Percentiles rank a stretch among this genome's conserved stretches.
These are phyloP conservation scores for Phyto melanocephala DNA, from an alignment of 2,888 invertebrate genomes.

Conservation along the genomic window DNA sequence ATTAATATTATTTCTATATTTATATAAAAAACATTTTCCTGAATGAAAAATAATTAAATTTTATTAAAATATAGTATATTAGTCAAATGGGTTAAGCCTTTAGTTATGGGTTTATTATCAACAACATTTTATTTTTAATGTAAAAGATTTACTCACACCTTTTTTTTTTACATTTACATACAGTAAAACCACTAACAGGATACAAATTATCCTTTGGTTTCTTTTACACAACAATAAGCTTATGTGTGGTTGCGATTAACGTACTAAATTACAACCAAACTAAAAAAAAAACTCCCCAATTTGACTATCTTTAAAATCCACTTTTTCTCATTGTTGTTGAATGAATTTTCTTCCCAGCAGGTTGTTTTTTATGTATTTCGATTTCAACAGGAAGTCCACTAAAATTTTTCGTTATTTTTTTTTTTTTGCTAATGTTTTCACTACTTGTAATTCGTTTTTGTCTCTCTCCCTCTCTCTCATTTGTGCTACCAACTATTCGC, in stretches of 20 bases:
- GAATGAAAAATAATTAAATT: no score
- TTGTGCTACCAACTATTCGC: constrained; percentile 33
- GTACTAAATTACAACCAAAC: constrained; percentile 25
- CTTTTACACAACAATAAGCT: background rate
- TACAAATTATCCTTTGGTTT: constrained; percentile 12
- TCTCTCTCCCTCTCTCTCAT: background rate
- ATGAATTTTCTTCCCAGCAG: constrained; percentile 20
- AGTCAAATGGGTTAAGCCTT: no score
- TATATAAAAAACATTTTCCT: no score
- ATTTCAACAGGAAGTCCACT: constrained; percentile 51
- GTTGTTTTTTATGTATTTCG: constrained; percentile 17
- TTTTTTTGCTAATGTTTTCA: constrained; percentile 31
- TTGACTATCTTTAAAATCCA: background rate
- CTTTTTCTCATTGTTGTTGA: background rate
- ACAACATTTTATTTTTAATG: no score
- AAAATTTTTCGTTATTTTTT: constrained; percentile 35
- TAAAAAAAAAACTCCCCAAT: constrained; percentile 11
- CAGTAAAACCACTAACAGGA: background rate
- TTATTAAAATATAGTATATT: no score
- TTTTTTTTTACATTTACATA: background rate
- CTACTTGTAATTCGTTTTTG: constrained; percentile 1
- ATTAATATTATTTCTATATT: no score
- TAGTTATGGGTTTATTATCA: no score
- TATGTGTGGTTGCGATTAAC: constrained; percentile 19
- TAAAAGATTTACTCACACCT: no score